Evolutionary conservation across 2,888 invertebrate genomes (phyloP).

Genomic region (Eupelmus urozonus): DNA sequence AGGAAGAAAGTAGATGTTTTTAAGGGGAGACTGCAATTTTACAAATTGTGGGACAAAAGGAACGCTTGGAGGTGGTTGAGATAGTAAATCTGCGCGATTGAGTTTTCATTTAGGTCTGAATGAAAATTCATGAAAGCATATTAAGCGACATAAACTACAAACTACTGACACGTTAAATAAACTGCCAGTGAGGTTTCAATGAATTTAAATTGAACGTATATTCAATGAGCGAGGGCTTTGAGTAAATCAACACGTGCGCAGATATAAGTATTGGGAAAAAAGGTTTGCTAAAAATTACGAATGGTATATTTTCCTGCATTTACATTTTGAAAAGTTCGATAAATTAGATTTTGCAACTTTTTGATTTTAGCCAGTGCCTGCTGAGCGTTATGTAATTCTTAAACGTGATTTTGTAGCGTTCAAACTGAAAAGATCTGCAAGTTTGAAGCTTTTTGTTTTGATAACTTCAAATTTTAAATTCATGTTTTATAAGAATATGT

Average conservation of each 20-base stretch:
- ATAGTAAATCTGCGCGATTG: not conserved
- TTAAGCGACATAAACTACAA: conserved; percentile 5
- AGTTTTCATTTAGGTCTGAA: not conserved
- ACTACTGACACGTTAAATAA: not conserved
- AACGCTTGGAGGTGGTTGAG: not conserved
- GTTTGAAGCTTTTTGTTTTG: too few relatives aligned
- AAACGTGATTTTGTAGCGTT: too few relatives aligned
- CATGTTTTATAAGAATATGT: too few relatives aligned
- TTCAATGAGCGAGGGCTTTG: not conserved
- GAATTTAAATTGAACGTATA: conserved; percentile 28
- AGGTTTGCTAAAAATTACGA: not conserved
- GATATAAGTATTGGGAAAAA: not conserved
- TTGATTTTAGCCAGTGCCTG: too few relatives aligned
- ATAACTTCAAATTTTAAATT: too few relatives aligned
- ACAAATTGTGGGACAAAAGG: not conserved
- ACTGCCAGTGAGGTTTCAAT: not conserved
- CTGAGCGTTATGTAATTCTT: too few relatives aligned
- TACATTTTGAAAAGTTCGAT: not conserved
- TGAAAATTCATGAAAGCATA: conserved; percentile 36
- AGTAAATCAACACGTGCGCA: conserved; percentile 31
- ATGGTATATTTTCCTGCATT: not conserved
- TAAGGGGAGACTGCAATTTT: not conserved
- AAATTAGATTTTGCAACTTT: not conserved
- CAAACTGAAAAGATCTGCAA: too few relatives aligned
- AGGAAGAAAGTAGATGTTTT: not conserved